phyloP scores from a whole-genome alignment of 35 echinoderm and acorn worm genomes.

The Nesometra sesokonis region DNA sequence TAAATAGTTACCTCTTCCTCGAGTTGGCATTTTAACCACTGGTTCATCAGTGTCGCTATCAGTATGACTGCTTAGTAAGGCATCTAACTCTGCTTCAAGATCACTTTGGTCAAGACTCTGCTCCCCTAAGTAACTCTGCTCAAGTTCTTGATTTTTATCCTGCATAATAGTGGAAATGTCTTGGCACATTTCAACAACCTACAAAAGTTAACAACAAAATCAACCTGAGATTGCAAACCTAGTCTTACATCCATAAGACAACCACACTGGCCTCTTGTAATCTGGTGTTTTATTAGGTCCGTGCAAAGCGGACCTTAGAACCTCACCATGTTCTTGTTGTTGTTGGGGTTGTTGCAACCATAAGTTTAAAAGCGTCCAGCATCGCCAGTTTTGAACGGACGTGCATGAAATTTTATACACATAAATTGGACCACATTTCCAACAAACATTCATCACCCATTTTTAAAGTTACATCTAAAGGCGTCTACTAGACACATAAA shows the following conservation, averaged over 20 bases:
- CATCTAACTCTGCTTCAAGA: conserved; percentile 61
- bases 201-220: background rate
- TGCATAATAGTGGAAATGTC: conserved; percentile 67
- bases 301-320: too few species aligned
- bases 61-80: background rate
- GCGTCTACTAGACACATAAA: background rate
- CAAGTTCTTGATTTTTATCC: conserved; percentile 40
- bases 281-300: background rate
- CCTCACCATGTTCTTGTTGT: too few species aligned
- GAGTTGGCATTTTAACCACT: background rate
- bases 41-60: background rate
- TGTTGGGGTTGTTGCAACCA: too few species aligned
- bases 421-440: too few species aligned
- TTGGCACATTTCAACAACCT: conserved; percentile 96
- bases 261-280: background rate
- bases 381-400: too few species aligned
- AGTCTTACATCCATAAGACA: background rate
- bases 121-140: conserved; percentile 46
- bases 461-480: too few species aligned
- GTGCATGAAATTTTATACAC: too few species aligned
- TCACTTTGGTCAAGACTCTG: conserved; percentile 33
- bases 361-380: too few species aligned
- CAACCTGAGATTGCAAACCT: background rate
- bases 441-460: background rate
- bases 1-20: background rate